phyloP scores from a whole-genome alignment of 2,888 invertebrate species.

The Drosophila gaucha region DNA sequence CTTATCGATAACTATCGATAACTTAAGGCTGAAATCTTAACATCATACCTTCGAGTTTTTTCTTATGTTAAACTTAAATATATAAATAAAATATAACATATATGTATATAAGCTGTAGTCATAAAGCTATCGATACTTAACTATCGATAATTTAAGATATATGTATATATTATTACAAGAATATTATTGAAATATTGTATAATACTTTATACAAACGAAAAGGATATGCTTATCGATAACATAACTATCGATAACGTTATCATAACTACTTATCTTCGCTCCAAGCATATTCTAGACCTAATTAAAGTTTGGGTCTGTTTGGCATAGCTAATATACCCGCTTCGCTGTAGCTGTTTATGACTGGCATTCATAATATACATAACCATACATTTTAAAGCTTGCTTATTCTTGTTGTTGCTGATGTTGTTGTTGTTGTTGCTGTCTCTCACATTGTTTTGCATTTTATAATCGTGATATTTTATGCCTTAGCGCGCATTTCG shows the following conservation, averaged over 20 bases:
- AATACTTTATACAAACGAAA: too few relatives aligned
- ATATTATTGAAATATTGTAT: too few relatives aligned
- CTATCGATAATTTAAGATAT: not conserved
- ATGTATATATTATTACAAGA: not conserved
- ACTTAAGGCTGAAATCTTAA: too few relatives aligned
- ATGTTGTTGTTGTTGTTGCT: slow-evolving; percentile 10
- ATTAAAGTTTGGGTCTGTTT: slow-evolving; percentile 1
- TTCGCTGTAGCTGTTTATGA: not conserved
- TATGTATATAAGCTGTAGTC: too few relatives aligned
- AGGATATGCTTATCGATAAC: not conserved
- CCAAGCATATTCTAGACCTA: too few relatives aligned
- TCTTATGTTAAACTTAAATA: too few relatives aligned
- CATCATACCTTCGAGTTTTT: too few relatives aligned
- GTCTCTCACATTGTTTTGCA: slow-evolving; percentile 44
- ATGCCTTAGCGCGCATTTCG: slow-evolving; percentile 58
- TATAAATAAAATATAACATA: too few relatives aligned
- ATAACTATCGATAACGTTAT: not conserved
- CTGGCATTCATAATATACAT: slow-evolving; percentile 11
- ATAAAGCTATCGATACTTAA: not conserved
- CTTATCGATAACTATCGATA: not conserved
- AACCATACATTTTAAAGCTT: slow-evolving; percentile 12
- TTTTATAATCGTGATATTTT: slow-evolving; percentile 66
- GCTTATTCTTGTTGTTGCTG: slow-evolving; percentile 13
- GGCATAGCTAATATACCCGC: slow-evolving; percentile 11
- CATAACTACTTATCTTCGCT: too few relatives aligned